These are phyloP conservation scores for Steinernema scapterisci DNA, from an alignment of 2,888 invertebrate genomes.

Conservation along the genomic window DNA sequence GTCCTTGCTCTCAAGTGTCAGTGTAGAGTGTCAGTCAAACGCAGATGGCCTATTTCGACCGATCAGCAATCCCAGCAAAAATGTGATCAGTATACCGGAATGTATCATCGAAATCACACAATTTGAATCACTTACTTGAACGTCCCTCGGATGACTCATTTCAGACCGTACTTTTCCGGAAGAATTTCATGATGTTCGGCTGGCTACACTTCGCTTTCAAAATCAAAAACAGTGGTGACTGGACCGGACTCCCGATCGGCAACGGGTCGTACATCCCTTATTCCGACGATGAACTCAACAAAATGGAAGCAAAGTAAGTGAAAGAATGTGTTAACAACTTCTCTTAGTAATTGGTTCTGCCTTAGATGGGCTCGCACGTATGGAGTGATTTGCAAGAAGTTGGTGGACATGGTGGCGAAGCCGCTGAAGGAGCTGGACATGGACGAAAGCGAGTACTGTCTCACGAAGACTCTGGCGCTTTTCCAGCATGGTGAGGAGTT, in stretches of 20 bases:
- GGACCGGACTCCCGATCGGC: slow-evolving; percentile 50
- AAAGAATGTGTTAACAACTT: background rate
- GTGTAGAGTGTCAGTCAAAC: too few relatives aligned
- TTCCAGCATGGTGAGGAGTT: slow-evolving; percentile 49
- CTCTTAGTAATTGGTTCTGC: slow-evolving; percentile 19
- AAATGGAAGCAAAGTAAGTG: slow-evolving; percentile 44
- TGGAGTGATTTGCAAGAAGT: slow-evolving; percentile 50
- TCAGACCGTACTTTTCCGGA: slow-evolving; percentile 55
- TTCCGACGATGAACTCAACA: slow-evolving; percentile 46
- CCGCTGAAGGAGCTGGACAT: slow-evolving; percentile 53
- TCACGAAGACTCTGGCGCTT: slow-evolving; percentile 54
- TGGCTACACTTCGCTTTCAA: slow-evolving; percentile 57
- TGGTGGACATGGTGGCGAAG: slow-evolving; percentile 52
- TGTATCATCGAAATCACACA: too few relatives aligned
- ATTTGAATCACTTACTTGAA: too few relatives aligned
- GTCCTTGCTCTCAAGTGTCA: too few relatives aligned
- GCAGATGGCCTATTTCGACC: too few relatives aligned
- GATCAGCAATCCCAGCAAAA: too few relatives aligned
- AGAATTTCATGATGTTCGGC: slow-evolving; percentile 59
- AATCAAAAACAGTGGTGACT: slow-evolving; percentile 23
- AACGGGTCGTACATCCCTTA: slow-evolving; percentile 56
- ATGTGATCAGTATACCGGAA: too few relatives aligned
- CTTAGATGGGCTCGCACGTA: slow-evolving; percentile 53
- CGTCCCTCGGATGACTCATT: background rate
- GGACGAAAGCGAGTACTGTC: slow-evolving; percentile 52